Evolutionary conservation across 2,888 invertebrate species (phyloP).

Genomic region (Polietes domitor): DNA sequence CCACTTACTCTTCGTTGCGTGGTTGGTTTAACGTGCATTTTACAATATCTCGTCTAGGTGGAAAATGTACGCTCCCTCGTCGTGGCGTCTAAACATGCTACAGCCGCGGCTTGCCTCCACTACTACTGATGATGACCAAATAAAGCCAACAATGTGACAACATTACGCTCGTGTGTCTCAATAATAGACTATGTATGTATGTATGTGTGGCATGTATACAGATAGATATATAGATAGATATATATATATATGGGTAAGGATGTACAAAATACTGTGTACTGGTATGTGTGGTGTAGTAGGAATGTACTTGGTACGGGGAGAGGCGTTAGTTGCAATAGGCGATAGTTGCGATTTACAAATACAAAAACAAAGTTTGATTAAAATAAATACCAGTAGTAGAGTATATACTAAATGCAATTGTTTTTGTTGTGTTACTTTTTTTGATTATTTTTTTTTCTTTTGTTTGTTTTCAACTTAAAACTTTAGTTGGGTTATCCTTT

Average conservation of each 20-base stretch:
- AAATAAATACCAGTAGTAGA: too few species aligned
- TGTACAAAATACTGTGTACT: neutral
- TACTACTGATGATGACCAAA: neutral
- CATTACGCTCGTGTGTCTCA: neutral
- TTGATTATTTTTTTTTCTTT: neutral
- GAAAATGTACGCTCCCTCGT: constrained; percentile 66
- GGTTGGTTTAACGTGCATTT: constrained; percentile 80
- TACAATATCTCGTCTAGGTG: constrained; percentile 69
- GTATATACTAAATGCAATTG: constrained; percentile 1
- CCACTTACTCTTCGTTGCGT: constrained; percentile 81
- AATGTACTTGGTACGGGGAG: neutral
- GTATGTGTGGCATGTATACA: neutral
- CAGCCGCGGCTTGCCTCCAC: constrained; percentile 7
- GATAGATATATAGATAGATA: neutral
- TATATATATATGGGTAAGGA: neutral
- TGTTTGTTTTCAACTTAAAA: neutral
- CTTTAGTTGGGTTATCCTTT: neutral
- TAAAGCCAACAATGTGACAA: neutral
- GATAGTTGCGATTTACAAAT: too few species aligned
- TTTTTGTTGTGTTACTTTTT: neutral
- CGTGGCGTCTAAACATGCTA: constrained; percentile 26
- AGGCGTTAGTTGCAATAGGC: too few species aligned
- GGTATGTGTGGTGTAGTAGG: neutral
- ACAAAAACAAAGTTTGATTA: too few species aligned
- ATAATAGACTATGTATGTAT: neutral